Percentiles rank a stretch among this genome's conserved stretches.
These are phyloP conservation scores for Hylaeus volcanicus DNA, from an alignment of 1,140 invertebrate genomes.

Conservation along the genomic window DNA sequence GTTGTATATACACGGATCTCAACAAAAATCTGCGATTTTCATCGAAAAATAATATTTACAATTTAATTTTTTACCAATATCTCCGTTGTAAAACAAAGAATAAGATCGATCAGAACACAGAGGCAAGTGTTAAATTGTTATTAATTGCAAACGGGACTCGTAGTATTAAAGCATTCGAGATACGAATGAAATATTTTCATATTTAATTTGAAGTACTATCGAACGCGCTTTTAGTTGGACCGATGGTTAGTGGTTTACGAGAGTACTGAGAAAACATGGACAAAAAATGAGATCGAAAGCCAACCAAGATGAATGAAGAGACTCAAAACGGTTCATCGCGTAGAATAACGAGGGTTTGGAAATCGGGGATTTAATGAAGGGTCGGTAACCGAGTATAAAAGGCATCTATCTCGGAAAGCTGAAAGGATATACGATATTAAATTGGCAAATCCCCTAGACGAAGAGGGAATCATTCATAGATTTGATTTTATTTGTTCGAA, in stretches of 20 bases:
- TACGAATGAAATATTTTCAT: neutral
- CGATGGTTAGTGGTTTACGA: slow-evolving; percentile 20
- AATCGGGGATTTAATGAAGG: slow-evolving; percentile 60
- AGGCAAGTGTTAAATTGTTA: no score
- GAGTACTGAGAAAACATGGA: slow-evolving; percentile 30
- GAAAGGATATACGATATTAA: slow-evolving; percentile 59
- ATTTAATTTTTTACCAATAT: no score
- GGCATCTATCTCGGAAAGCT: slow-evolving; percentile 55
- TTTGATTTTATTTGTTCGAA: slow-evolving; percentile 44
- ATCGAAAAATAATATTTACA: no score
- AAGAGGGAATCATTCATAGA: slow-evolving; percentile 14
- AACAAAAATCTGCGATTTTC: no score
- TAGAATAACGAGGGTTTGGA: slow-evolving; percentile 67
- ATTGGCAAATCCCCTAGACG: slow-evolving; percentile 33
- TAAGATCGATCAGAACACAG: no score
- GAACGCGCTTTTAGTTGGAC: neutral
- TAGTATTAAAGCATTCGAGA: neutral
- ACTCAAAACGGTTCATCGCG: slow-evolving; percentile 62
- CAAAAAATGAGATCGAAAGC: slow-evolving; percentile 33
- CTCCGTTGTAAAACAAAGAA: no score
- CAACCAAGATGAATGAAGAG: slow-evolving; percentile 40
- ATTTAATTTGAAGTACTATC: neutral
- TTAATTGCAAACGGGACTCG: no score
- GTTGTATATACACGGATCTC: no score
- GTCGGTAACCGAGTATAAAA: slow-evolving; percentile 58